Evolutionary conservation across 2,797 vertebrate species (phyloP), one percentile per base, ranked within the genome.

Genomic region (Eulemur mongoz): DNA sequence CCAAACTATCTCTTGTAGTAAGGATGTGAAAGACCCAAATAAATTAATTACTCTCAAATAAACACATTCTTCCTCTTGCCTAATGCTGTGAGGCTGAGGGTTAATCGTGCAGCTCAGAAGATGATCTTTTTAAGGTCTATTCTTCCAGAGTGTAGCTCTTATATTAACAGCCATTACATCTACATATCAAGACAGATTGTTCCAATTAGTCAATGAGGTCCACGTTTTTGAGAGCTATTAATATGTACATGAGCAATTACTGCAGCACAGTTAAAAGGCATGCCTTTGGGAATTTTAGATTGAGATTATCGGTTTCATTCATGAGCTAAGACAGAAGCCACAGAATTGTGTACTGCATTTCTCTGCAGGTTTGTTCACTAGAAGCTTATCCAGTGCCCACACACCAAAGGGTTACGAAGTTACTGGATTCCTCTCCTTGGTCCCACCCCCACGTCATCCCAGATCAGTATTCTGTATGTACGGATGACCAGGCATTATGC

Each of bases 231-330:
- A 96, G 89, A 94, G 72, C 89, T 88, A 63, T 96, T 97, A 95
- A 95, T 95, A 87, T 75, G 93, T 94, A 87, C 96, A 93, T 79
- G 91, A 97, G 82, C 92, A 96, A 75, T 98, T 94, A 95, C 94
- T 97, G 89, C 69, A 78, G 73, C 73, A 25, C 48, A 95, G 57
- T 97, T 96, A 82, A 88, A 97, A 95, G 78, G 65, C 5, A 0
- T 15, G 27, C 94, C 93, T 67, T 67, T 90, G 93, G 96, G 95
- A 84, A 94, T 97, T 90, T 93, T 84, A 89, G 70, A 73, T 94
- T 73, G 92, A 93, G 94, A 93, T 96, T 81, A 95, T 88, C 80
- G 11, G 22, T 91, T 93, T 95, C 63, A 76, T 88, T 95, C 50
- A 72, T 82, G 61, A 89, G 45, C 48, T 57, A 54, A 90, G 59